Evolutionary conservation across 1,140 invertebrate species (phyloP), one percentile per base, ranked within the genome.

Genomic region (Trachymyrmex septentrionalis): DNA sequence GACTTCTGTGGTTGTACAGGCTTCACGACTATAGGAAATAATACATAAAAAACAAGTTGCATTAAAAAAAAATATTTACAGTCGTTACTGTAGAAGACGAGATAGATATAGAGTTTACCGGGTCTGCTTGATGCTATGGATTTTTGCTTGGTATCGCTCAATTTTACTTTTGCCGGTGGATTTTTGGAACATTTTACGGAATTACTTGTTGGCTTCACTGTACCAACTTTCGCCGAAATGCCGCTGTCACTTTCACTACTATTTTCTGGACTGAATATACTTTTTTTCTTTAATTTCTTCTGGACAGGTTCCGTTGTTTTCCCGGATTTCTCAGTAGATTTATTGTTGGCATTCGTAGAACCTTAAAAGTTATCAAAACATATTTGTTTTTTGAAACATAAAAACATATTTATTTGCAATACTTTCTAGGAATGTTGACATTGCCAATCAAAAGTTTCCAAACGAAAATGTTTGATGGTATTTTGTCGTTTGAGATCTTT

Each of bases 261-360:
- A 88, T 98, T 97, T 89, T 98, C 97, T 1, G 97, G 97, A 87
- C 97, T 98, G 89, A 98, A 98, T 92, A 98, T 98, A 93, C 97
- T 98, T 92, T 97, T 98, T 86, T 97, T 97, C 89, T 97, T 98
- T 19, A 96, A 92, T 76, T 96, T 97, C 55, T 96, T 95, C 88
- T 96, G 95, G 0, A 93, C 92, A 75, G 94, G 93, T 94, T 96
- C 92, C 12, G 84, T 88, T 53, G 90, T 93, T 88, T 95, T 95
- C 16, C 88, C 77, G 38, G 93, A 86, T 92, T 96, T 96, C 6
- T 94, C 93, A 38, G 87, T 66, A 1, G 92, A 14, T 91, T 95
- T 95, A 19, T 80, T 64, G 67, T 88, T 91, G 7, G 87, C 88
- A 71, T 64, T 90, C 86, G 87, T 21, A 88, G 92, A 87, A 30